Conservation (phyloP, 1,140 invertebrate species). For the Drosophila kepulauana region DNA sequence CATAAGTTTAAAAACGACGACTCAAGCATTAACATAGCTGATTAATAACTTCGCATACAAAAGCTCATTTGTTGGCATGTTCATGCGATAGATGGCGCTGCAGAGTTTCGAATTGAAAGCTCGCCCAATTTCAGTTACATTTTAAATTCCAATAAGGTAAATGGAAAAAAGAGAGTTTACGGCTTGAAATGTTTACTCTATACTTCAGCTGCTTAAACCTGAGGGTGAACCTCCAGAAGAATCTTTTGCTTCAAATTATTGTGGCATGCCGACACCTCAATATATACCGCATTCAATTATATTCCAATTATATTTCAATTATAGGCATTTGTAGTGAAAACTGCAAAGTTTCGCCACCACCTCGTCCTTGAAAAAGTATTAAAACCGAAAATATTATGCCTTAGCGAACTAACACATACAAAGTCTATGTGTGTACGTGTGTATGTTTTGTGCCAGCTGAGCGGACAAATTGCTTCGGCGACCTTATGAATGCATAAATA, state of each 20-base stretch:
- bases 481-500: slow-evolving; percentile 80
- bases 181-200: neutral
- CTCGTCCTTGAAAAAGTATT: slow-evolving; percentile 69
- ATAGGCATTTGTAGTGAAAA: slow-evolving; percentile 51
- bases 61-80: neutral
- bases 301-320: slow-evolving; percentile 76
- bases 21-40: neutral
- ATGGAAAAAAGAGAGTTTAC: neutral
- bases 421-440: slow-evolving; percentile 46
- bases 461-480: slow-evolving; percentile 73
- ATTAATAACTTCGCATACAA: neutral
- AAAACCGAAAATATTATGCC: slow-evolving; percentile 52
- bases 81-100: slow-evolving; percentile 31
- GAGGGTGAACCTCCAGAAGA: neutral
- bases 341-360: slow-evolving; percentile 29
- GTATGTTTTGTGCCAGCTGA: slow-evolving; percentile 73
- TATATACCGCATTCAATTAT: slow-evolving; percentile 65
- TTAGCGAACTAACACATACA: slow-evolving; percentile 28
- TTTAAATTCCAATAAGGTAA: slow-evolving; percentile 5
- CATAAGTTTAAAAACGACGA: neutral
- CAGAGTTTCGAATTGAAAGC: neutral
- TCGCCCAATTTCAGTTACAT: neutral
- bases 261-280: slow-evolving; percentile 10
- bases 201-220: neutral
- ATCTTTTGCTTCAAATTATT: neutral